phyloP scores from a whole-genome alignment of 2,888 invertebrate species.

The Chaitophorus viminalis region DNA sequence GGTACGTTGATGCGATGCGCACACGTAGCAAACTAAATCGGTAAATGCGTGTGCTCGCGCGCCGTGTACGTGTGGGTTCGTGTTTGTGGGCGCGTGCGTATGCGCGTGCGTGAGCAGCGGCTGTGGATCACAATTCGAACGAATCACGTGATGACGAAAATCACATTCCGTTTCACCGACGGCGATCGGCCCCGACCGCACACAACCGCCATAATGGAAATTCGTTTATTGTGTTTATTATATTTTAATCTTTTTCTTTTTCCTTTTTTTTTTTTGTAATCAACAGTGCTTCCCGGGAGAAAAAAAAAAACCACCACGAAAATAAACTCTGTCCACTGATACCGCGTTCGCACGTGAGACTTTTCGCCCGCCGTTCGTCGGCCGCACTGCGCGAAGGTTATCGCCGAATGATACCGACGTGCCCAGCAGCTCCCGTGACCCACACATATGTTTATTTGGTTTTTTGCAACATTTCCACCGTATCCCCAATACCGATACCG shows the following conservation, averaged over 20 bases:
- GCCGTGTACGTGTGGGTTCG: not conserved
- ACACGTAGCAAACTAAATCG: constrained; percentile 35
- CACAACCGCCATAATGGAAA: constrained; percentile 59
- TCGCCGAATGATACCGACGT: not conserved
- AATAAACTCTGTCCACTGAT: not conserved
- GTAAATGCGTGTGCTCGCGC: not conserved
- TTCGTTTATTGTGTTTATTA: not conserved
- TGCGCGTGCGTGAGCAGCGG: not conserved
- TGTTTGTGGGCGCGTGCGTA: not conserved
- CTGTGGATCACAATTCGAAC: constrained; percentile 30
- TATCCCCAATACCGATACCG: not conserved
- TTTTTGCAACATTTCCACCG: not conserved
- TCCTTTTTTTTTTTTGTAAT: constrained; percentile 52
- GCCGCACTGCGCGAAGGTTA: constrained; percentile 42
- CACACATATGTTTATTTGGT: constrained; percentile 16
- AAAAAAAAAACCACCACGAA: not conserved
- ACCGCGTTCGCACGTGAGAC: not conserved
- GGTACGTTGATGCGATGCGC: not conserved
- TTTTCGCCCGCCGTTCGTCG: not conserved
- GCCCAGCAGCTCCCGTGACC: not conserved
- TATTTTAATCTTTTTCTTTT: no score
- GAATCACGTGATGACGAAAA: constrained; percentile 54
- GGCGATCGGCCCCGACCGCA: not conserved
- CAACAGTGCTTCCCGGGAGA: constrained; percentile 42
- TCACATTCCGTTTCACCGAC: constrained; percentile 36